A percentile compares a stretch with the other conserved stretches of the same genome.
Conservation (phyloP, 2,797 vertebrate species). For the Hybognathus amarus region DNA sequence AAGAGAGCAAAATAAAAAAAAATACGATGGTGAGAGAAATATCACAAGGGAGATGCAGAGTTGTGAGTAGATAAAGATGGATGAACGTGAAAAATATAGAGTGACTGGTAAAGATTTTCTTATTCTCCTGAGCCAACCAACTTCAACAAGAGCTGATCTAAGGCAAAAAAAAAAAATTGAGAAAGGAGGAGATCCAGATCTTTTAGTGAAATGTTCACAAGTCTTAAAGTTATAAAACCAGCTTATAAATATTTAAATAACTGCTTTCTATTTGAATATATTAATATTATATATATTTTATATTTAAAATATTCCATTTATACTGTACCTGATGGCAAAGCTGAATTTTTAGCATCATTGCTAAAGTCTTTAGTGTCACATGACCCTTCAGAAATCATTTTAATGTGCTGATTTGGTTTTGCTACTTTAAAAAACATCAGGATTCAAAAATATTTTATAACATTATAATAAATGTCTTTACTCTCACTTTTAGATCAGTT, state of each 20-base stretch:
- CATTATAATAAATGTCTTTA: too few species aligned
- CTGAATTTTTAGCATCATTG: background rate
- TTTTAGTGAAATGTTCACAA: conserved; percentile 29
- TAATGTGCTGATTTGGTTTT: too few species aligned
- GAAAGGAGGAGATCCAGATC: conserved; percentile 17
- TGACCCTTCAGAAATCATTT: too few species aligned
- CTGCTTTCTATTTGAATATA: background rate
- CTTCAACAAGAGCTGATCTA: background rate
- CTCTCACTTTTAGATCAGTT: too few species aligned
- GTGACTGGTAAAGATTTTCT: conserved; percentile 8
- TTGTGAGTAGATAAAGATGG: background rate
- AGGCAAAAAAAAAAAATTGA: background rate
- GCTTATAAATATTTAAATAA: background rate
- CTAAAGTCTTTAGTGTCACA: background rate
- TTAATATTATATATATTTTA: background rate
- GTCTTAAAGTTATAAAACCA: conserved; percentile 46
- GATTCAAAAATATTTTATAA: too few species aligned
- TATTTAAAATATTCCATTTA: background rate
- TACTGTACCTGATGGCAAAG: background rate
- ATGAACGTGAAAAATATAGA: background rate
- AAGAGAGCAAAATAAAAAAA: background rate
- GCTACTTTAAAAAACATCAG: too few species aligned
- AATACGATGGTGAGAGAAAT: background rate
- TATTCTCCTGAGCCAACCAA: conserved; percentile 11
- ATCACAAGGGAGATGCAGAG: background rate